Base-by-base conservation (phyloP, 1,140 invertebrate genomes). In the Acyrthosiphon pisum region DNA sequence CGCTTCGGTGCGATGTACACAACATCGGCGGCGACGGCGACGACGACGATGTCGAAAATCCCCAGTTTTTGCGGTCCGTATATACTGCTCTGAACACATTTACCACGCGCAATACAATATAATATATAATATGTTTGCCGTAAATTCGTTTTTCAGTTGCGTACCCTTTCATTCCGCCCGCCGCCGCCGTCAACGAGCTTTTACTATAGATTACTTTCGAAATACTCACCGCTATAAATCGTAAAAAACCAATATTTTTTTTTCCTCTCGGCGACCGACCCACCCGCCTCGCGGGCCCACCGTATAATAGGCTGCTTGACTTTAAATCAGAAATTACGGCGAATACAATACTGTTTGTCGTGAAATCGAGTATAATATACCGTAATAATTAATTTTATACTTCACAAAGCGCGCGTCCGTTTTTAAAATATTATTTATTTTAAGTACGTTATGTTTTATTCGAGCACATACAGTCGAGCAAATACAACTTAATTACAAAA, bases 181-280 rank as follows among this genome's bases (percentile, higher is more conserved):
- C 20, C 22, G 8, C 22, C 35, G 20, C 14, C 18, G 35, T 37
- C 76, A 8, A 37, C 81, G 37, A 83, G 81, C 81, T 83, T 83
- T 83, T 83, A 37, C 81, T 83, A 83, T 41, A 83, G n/a, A 41
- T 83, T 84, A 41, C 83, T 84, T 84, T 84, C 2, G 35, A 84
- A 84, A 84, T 41, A 30, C 26, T n/a, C 41, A 18, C 41, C 84
- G 41, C 41, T 44, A 86, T 86, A 46, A 86, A 86, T 86, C 84
- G 84, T 86, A 46, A 86, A 86, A 86, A 86, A 86, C n/a, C n/a
- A 83, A 83, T 83, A 83, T 83, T 37, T 83, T 83, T 81, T 37
- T 68, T 22, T 7, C n/a, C n/a, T 35, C n/a, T 20, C n/a, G 3
- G 4, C 68, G n/a, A 35, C 0, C n/a, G 26, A 20, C 68, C n/a